These are phyloP conservation scores for Dolichoris vasculosae DNA, from an alignment of 1,140 invertebrate genomes.

Conservation along the genomic window DNA sequence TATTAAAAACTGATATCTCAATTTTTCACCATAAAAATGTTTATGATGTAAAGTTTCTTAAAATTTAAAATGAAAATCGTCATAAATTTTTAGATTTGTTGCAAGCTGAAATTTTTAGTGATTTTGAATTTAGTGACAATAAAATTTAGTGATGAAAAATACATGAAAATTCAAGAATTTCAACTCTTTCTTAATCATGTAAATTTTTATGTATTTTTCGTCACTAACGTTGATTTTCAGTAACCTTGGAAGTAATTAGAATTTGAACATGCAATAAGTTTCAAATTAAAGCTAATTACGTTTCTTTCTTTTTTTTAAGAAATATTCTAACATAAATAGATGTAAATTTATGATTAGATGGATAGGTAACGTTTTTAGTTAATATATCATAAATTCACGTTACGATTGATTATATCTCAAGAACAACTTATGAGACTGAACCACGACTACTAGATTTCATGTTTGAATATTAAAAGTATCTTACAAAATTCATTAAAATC, in stretches of 20 bases:
- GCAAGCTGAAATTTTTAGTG: not conserved
- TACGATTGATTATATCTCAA: conserved; percentile 1
- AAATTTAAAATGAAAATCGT: not conserved
- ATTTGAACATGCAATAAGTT: not conserved
- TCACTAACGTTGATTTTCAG: not conserved
- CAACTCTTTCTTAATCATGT: not conserved
- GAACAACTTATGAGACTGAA: not conserved
- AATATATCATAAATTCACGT: not conserved
- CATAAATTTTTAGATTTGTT: not conserved
- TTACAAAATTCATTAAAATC: not conserved
- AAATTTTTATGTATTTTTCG: not conserved
- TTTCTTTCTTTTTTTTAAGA: not conserved
- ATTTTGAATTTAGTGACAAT: not conserved
- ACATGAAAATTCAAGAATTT: not conserved
- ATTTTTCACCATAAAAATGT: not conserved
- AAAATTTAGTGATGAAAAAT: not conserved
- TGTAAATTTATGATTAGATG: not conserved
- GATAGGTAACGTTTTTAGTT: not conserved
- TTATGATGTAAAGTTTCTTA: not conserved
- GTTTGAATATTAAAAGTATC: not conserved
- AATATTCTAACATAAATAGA: not conserved
- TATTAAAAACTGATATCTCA: not conserved
- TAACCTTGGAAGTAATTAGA: not conserved
- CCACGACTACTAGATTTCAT: not conserved
- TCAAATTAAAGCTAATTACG: conserved; percentile 1